Conservation (phyloP, 2,797 vertebrate species). For the Helicolenus hilgendorfi region DNA sequence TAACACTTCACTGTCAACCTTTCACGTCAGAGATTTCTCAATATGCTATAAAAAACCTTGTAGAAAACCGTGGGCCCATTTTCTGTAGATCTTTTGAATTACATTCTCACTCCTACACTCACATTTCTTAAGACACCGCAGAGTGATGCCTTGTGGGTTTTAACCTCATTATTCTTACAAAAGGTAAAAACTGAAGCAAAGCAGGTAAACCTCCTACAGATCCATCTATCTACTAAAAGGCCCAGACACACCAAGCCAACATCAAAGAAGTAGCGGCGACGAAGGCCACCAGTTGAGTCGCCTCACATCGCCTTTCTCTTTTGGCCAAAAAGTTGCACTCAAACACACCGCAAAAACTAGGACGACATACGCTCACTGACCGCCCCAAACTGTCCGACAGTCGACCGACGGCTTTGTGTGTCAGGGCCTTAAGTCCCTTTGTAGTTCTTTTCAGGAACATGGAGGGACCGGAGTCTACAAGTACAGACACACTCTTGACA, state of each 20-base stretch:
- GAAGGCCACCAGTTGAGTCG: too few relatives aligned
- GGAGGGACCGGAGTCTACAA: background rate
- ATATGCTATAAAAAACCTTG: background rate
- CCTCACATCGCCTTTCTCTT: too few relatives aligned
- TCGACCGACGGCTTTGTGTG: too few relatives aligned
- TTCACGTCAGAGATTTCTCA: background rate
- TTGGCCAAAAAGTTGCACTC: too few relatives aligned
- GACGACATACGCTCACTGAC: too few relatives aligned
- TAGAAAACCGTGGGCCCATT: background rate
- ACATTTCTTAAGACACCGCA: background rate
- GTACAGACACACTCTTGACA: background rate
- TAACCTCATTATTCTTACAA: background rate
- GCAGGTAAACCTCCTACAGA: background rate
- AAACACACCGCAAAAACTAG: too few relatives aligned
- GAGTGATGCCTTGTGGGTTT: background rate
- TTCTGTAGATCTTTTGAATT: slow-evolving; percentile 1
- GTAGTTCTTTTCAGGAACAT: background rate
- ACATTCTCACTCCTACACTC: background rate
- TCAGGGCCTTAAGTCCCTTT: background rate
- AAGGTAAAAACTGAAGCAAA: background rate
- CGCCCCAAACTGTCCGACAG: too few relatives aligned
- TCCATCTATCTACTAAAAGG: background rate
- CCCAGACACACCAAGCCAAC: too few relatives aligned
- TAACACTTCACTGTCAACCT: background rate
- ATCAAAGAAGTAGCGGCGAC: too few relatives aligned